phyloP scores from a whole-genome alignment of 2,888 invertebrate species.

The Bombyx huttoni region DNA sequence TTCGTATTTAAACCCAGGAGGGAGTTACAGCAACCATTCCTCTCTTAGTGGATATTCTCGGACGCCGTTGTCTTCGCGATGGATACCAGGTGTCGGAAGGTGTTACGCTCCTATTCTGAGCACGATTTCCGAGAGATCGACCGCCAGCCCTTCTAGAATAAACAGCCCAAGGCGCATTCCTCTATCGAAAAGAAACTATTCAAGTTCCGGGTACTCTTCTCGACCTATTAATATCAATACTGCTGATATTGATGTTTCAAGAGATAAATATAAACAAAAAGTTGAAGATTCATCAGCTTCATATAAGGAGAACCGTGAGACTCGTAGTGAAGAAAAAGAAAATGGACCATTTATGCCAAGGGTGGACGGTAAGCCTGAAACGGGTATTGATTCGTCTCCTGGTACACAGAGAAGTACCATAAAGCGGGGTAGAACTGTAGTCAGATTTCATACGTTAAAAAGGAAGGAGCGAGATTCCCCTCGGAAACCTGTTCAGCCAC shows the following conservation, averaged over 20 bases:
- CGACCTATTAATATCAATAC: slow-evolving; percentile 85
- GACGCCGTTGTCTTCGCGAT: slow-evolving; percentile 45
- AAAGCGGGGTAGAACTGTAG: slow-evolving; percentile 80
- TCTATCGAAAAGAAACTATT: slow-evolving; percentile 62
- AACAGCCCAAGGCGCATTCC: slow-evolving; percentile 56
- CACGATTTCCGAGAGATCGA: slow-evolving; percentile 74
- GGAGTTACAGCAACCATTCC: slow-evolving; percentile 60
- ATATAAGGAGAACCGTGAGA: slow-evolving; percentile 23
- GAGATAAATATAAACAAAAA: slow-evolving; percentile 71
- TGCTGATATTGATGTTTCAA: slow-evolving; percentile 88
- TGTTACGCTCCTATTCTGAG: slow-evolving; percentile 82
- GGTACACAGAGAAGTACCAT: slow-evolving; percentile 70
- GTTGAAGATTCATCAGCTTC: slow-evolving; percentile 14
- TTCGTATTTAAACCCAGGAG: slow-evolving; percentile 64
- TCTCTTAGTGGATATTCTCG: slow-evolving; percentile 72
- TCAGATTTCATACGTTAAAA: slow-evolving; percentile 79
- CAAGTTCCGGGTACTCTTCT: slow-evolving; percentile 53
- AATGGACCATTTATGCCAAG: slow-evolving; percentile 56
- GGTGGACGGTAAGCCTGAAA: slow-evolving; percentile 55
- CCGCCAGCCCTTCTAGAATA: slow-evolving; percentile 48
- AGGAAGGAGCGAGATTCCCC: slow-evolving; percentile 62
- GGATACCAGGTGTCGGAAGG: slow-evolving; percentile 44
- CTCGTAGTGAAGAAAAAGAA: slow-evolving; percentile 35
- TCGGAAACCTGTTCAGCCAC: slow-evolving; percentile 32
- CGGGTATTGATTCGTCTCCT: slow-evolving; percentile 54